These are phyloP conservation scores for Amia ocellicauda DNA, from an alignment of 2,113 vertebrate species.

Conservation along the genomic window DNA sequence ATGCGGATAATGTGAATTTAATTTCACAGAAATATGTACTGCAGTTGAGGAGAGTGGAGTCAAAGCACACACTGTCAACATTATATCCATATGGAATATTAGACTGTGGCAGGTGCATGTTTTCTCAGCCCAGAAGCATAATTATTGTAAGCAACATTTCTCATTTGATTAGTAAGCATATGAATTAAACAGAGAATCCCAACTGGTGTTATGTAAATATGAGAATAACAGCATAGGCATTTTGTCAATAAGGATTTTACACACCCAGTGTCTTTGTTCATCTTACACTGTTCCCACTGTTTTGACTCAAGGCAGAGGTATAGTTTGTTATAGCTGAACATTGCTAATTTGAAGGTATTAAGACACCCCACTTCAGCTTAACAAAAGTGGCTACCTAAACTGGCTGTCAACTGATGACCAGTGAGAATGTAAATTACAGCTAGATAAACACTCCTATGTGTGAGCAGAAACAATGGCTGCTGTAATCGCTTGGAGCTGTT, in stretches of 20 bases:
- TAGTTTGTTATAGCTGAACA: not conserved
- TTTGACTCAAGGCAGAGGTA: too few relatives aligned
- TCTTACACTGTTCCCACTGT: too few relatives aligned
- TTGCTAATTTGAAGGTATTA: slow-evolving; percentile 4
- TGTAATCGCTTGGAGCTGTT: slow-evolving; percentile 33
- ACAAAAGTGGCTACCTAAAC: not conserved
- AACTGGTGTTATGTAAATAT: not conserved
- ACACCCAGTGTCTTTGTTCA: too few relatives aligned
- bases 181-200: not conserved
- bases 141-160: not conserved
- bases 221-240: too few relatives aligned
- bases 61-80: not conserved
- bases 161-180: not conserved
- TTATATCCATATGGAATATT: not conserved
- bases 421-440: not conserved
- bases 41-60: not conserved
- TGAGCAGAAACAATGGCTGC: slow-evolving; percentile 31
- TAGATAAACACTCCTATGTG: slow-evolving; percentile 8
- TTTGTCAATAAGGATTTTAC: too few relatives aligned
- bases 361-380: not conserved
- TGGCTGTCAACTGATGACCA: not conserved
- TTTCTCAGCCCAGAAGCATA: not conserved
- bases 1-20: too few relatives aligned
- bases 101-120: not conserved
- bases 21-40: not conserved